Conservation (phyloP, 37 sponge, comb jelly and placozoan species). For the Amphimedon queenslandica region DNA sequence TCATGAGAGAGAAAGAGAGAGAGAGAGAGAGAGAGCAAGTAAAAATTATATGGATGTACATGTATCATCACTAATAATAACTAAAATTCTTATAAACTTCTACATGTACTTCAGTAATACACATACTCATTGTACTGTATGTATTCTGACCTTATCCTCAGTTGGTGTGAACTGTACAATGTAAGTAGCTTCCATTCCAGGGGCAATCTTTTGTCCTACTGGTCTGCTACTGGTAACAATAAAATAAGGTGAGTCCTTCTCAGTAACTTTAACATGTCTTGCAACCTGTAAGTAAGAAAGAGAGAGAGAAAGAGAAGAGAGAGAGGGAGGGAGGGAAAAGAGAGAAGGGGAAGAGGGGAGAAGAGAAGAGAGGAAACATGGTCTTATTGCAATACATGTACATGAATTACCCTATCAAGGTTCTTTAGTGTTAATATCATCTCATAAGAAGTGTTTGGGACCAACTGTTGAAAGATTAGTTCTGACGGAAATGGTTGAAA, state of each 20-base stretch:
- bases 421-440: constrained; percentile 80
- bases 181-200: constrained; percentile 94
- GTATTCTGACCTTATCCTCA: constrained; percentile 56
- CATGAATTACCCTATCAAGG: constrained; percentile 65
- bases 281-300: constrained; percentile 59
- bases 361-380: too few species aligned
- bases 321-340: background rate
- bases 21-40: background rate
- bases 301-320: too few species aligned
- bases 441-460: constrained; percentile 69
- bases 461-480: constrained; percentile 88
- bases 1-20: background rate
- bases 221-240: constrained; percentile 51
- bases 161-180: constrained; percentile 82
- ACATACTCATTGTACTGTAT: background rate
- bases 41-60: too few species aligned
- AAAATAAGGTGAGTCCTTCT: constrained; percentile 94
- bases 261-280: constrained; percentile 74
- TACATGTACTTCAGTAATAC: too few species aligned
- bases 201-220: constrained; percentile 89
- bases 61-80: background rate
- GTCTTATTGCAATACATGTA: background rate
- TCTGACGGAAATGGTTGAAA: constrained; percentile 94
- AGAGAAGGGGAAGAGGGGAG: background rate
- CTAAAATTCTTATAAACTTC: background rate